phyloP scores from a whole-genome alignment of 2,797 vertebrate genomes.

The Spea hammondii region DNA sequence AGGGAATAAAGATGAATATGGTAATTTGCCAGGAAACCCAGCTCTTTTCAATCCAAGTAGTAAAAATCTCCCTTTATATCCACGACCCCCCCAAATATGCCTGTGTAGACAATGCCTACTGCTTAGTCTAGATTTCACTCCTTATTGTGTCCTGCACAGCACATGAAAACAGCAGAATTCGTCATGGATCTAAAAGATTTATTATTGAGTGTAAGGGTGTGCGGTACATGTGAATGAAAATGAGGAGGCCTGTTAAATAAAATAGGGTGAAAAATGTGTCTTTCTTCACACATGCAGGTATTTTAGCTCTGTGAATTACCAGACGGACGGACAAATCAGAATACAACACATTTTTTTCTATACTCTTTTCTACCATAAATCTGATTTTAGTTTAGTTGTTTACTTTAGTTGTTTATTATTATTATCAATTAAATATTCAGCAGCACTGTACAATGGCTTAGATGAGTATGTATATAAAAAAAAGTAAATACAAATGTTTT shows the following conservation, averaged over 20 bases:
- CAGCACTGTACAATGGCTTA: too few species aligned
- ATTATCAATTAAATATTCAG: too few species aligned
- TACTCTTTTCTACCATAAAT: too few species aligned
- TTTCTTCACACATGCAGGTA: conserved; percentile 36
- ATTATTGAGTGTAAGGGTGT: conserved; percentile 36
- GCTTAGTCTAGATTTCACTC: conserved; percentile 28
- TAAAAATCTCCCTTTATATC: conserved; percentile 31
- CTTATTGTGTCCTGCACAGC: conserved; percentile 35
- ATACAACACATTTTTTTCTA: too few species aligned
- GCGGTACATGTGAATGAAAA: conserved; percentile 40
- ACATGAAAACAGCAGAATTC: conserved; percentile 48
- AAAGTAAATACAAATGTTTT: too few species aligned
- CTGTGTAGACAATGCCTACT: conserved; percentile 23
- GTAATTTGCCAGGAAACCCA: conserved; percentile 34
- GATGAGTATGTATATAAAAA: too few species aligned
- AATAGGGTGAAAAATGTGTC: conserved; percentile 39
- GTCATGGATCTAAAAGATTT: conserved; percentile 52
- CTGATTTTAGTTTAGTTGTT: too few species aligned
- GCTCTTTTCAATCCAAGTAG: conserved; percentile 39
- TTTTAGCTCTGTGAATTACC: conserved; percentile 26
- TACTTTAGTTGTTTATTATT: too few species aligned
- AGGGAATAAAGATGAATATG: conserved; percentile 30
- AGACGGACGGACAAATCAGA: neutral
- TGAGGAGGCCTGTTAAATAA: conserved; percentile 33
- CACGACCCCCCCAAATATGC: conserved; percentile 24